Conservation (phyloP, 1,140 invertebrate species). For the Charaxes varanes region DNA sequence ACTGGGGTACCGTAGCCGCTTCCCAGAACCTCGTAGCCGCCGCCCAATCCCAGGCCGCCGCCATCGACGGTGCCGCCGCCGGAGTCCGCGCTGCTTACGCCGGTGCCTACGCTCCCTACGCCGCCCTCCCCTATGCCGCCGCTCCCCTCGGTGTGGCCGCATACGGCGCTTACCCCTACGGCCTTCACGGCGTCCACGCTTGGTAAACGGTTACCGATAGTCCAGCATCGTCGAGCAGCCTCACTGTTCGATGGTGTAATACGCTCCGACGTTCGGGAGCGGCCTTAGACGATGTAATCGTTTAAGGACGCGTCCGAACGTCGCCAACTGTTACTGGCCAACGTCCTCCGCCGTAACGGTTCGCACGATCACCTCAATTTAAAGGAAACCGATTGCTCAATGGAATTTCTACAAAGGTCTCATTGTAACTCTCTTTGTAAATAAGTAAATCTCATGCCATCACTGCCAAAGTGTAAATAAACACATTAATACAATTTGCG, state of each 20-base stretch:
- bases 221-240: constrained; percentile 6
- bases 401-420: constrained; percentile 43
- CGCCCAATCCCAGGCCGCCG: constrained; percentile 75
- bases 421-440: constrained; percentile 70
- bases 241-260: no score
- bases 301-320: constrained; percentile 8
- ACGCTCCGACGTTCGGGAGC: no score
- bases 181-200: constrained; percentile 41
- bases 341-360: constrained; percentile 11
- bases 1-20: constrained; percentile 65
- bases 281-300: constrained; percentile 6
- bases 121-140: constrained; percentile 30
- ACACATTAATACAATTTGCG: constrained; percentile 43
- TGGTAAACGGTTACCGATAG: constrained; percentile 41
- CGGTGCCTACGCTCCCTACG: constrained; percentile 24
- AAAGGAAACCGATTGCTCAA: constrained; percentile 48
- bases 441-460: constrained; percentile 60
- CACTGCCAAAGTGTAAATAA: constrained; percentile 73
- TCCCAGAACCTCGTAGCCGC: constrained; percentile 71
- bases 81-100: constrained; percentile 49
- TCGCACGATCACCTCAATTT: constrained; percentile 24
- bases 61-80: constrained; percentile 67
- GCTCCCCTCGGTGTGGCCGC: constrained; percentile 19
- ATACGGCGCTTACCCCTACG: constrained; percentile 25
- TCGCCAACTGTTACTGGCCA: constrained; percentile 13